Percentiles rank a stretch among this genome's conserved stretches.
These are phyloP conservation scores for Harmothoe impar DNA, from an alignment of 2,888 invertebrate genomes.

Conservation along the genomic window DNA sequence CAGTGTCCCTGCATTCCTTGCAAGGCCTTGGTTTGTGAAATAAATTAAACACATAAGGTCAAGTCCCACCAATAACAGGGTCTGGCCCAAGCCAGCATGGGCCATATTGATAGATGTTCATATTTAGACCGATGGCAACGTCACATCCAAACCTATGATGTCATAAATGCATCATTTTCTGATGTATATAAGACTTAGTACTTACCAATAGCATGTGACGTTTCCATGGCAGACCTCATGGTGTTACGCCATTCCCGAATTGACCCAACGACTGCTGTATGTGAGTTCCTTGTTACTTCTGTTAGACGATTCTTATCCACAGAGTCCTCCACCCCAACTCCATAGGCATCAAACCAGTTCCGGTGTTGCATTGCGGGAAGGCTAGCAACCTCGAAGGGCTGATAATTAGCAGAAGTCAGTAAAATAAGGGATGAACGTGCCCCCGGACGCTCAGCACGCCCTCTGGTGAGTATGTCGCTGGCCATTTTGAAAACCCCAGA, in stretches of 20 bases:
- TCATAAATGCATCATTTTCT: no score
- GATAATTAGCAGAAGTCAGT: not conserved
- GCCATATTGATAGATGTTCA: not conserved
- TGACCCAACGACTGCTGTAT: not conserved
- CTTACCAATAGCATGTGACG: slow-evolving; percentile 3
- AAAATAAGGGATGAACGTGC: not conserved
- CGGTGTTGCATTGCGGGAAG: not conserved
- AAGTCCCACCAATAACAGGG: not conserved
- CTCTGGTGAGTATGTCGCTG: not conserved
- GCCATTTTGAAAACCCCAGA: slow-evolving; percentile 6
- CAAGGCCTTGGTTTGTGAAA: not conserved
- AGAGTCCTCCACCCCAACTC: not conserved
- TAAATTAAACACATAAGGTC: not conserved
- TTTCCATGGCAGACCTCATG: not conserved
- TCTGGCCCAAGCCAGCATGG: not conserved
- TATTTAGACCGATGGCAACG: no score
- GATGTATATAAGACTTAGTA: not conserved
- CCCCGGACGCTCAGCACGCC: not conserved
- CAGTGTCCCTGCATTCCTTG: not conserved
- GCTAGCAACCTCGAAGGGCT: not conserved
- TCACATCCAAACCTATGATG: no score
- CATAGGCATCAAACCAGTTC: slow-evolving; percentile 39
- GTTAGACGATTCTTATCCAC: not conserved
- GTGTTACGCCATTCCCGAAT: not conserved
- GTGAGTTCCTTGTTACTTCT: not conserved